Evolutionary conservation across 2,797 vertebrate genomes (phyloP), one percentile per base, ranked within the genome.

Genomic region (Enteromius argenteus): DNA sequence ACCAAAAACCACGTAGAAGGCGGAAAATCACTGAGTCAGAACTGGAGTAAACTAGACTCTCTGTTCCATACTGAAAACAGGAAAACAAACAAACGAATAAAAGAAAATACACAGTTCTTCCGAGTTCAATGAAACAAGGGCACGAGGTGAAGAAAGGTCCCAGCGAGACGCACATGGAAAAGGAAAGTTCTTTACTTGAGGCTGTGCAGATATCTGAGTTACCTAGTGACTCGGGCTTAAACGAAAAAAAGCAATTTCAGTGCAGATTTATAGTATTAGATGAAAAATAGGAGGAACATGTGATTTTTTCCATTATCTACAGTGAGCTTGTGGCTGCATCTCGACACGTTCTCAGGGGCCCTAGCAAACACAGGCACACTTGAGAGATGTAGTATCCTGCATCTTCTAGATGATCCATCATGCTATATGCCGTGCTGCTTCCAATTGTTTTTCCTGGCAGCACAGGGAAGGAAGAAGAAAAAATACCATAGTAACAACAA

Each of bases 381-480:
- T 85, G 71, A 89, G 89, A 91, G 86, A 92, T 91, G 88, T 84
- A 91, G 85, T 90, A 88, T 83, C 35, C 87, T 74, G 82, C 83
- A 84, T 90, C 89, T 86, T 89, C 64, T 80, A 82, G 81, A 90
- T 90, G 84, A 94, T 95, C 90, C 90, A 95, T 95, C 93, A 94
- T 80, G 78, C 86, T 86, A 80, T 79, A 81, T 84, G 83, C 85
- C 87, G 77, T 90, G 89, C 90, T 91, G 88, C 90, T 93, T 93
- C 83, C 91, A 92, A 90, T 92, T 90, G 91, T 92, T 95, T 93
- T 92, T 92, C 86, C 91, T 91, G 90, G 89, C 88, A 90, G 81
- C 89, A 86, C 60, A 81, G 87, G 84, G 88, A 89, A 86, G 74
- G 91, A 77, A 39, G 15, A 53, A 19, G 21, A 86, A 91, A 89